Evolutionary conservation across 2,888 invertebrate genomes (phyloP).

Genomic region (Platynereis dumerilii): DNA sequence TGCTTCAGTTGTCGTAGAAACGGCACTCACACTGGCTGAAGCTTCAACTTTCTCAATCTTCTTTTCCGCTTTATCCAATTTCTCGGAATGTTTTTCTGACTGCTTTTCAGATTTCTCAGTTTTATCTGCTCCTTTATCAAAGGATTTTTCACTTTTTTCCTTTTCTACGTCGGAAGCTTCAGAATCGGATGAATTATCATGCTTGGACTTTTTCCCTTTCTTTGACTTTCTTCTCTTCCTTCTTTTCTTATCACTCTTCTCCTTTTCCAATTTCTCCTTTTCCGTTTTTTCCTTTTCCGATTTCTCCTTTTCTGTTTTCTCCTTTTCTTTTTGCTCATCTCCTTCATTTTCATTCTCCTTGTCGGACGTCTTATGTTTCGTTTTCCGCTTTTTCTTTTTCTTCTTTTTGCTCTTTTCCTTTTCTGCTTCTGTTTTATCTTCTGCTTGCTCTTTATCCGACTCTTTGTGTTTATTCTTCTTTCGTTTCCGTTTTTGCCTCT

Average conservation of each 20-base stretch:
- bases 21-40: too few species aligned
- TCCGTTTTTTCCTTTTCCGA: slow-evolving; percentile 33
- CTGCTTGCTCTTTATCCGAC: slow-evolving; percentile 15
- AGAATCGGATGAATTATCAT: slow-evolving; percentile 14
- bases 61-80: not conserved
- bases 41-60: too few species aligned
- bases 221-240: slow-evolving; percentile 22
- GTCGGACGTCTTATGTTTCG: slow-evolving; percentile 33
- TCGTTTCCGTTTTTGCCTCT: slow-evolving; percentile 17
- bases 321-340: slow-evolving; percentile 2
- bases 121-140: slow-evolving; percentile 4
- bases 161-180: slow-evolving; percentile 21
- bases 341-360: slow-evolving; percentile 23
- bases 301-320: slow-evolving; percentile 25
- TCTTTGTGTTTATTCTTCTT: slow-evolving; percentile 14
- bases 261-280: slow-evolving; percentile 33
- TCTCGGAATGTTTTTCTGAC: slow-evolving; percentile 1
- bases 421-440: not conserved
- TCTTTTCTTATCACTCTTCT: slow-evolving; percentile 19
- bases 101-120: slow-evolving; percentile 13
- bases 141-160: slow-evolving; percentile 3
- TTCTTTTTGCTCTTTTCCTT: slow-evolving; percentile 45
- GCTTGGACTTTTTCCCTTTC: slow-evolving; percentile 12
- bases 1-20: too few species aligned
- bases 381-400: slow-evolving; percentile 38